Evolutionary conservation across 1,140 invertebrate genomes (phyloP).

Genomic region (Drosophila pseudoananassae): DNA sequence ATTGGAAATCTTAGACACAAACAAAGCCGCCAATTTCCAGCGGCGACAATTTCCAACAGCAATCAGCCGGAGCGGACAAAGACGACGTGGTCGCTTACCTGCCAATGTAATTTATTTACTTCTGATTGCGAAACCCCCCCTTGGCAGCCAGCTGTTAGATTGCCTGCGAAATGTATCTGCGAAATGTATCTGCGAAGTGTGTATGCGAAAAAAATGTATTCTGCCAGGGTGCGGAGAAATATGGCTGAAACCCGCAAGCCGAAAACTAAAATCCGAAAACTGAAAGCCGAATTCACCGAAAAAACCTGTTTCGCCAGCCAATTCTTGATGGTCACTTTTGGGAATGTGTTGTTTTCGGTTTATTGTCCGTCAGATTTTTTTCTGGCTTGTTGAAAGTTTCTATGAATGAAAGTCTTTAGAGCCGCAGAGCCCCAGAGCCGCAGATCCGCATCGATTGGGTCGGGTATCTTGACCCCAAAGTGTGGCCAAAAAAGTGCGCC

Average conservation of each 20-base stretch:
- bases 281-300: conserved; percentile 2
- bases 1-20: conserved; percentile 52
- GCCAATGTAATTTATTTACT: conserved; percentile 80
- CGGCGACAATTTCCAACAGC: conserved; percentile 14
- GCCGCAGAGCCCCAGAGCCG: conserved; percentile 48
- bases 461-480: conserved; percentile 46
- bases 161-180: conserved; percentile 58
- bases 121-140: conserved; percentile 60
- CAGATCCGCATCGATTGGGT: conserved; percentile 58
- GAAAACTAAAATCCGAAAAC: conserved; percentile 13
- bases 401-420: conserved; percentile 74
- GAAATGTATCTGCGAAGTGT: conserved; percentile 26
- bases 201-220: conserved; percentile 44
- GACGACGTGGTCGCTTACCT: conserved; percentile 57
- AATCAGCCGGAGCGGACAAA: conserved; percentile 8
- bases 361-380: conserved; percentile 3
- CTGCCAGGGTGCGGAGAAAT: conserved; percentile 41
- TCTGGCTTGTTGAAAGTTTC: conserved; percentile 63
- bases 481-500: conserved; percentile 6
- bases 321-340: conserved; percentile 67
- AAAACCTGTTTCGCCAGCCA: conserved; percentile 59
- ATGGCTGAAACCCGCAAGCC: conserved; percentile 23
- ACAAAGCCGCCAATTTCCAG: conserved; percentile 67
- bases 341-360: conserved; percentile 14
- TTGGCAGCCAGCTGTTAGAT: conserved; percentile 65